phyloP scores from a whole-genome alignment of 2,888 invertebrate genomes.

The Cremastobaeus sp. region DNA sequence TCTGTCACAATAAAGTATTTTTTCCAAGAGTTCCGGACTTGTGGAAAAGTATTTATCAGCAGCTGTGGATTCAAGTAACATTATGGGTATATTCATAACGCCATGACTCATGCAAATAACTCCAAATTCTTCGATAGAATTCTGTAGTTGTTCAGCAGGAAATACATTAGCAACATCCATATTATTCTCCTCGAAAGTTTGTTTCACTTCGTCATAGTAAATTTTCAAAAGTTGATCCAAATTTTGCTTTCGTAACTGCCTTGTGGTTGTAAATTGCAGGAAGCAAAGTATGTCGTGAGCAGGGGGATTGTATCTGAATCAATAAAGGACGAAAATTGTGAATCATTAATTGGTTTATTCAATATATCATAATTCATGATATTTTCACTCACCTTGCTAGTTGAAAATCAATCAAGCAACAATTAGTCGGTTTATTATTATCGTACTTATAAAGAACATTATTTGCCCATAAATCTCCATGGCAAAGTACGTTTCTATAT shows the following conservation, averaged over 20 bases:
- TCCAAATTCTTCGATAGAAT: slow-evolving; percentile 66
- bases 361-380: not conserved
- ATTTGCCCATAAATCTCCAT: slow-evolving; percentile 77
- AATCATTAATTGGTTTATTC: too few relatives aligned
- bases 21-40: slow-evolving; percentile 64
- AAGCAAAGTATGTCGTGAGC: slow-evolving; percentile 74
- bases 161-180: slow-evolving; percentile 62
- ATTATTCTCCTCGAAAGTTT: too few relatives aligned
- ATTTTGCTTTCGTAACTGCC: slow-evolving; percentile 65
- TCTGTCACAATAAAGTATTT: slow-evolving; percentile 67
- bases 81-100: slow-evolving; percentile 68
- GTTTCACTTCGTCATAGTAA: slow-evolving; percentile 69
- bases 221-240: slow-evolving; percentile 65
- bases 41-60: slow-evolving; percentile 65
- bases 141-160: slow-evolving; percentile 65
- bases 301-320: slow-evolving; percentile 70
- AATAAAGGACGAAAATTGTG: too few relatives aligned
- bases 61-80: slow-evolving; percentile 66
- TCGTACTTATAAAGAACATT: slow-evolving; percentile 75
- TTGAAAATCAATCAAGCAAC: slow-evolving; percentile 75
- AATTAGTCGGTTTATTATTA: slow-evolving; percentile 66
- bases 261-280: slow-evolving; percentile 72
- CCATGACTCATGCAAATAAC: slow-evolving; percentile 66
- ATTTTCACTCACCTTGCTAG: slow-evolving; percentile 80
- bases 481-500: slow-evolving; percentile 73